These are phyloP conservation scores for Xenopus petersii DNA, from an alignment of 2,797 vertebrate species.

Conservation along the genomic window DNA sequence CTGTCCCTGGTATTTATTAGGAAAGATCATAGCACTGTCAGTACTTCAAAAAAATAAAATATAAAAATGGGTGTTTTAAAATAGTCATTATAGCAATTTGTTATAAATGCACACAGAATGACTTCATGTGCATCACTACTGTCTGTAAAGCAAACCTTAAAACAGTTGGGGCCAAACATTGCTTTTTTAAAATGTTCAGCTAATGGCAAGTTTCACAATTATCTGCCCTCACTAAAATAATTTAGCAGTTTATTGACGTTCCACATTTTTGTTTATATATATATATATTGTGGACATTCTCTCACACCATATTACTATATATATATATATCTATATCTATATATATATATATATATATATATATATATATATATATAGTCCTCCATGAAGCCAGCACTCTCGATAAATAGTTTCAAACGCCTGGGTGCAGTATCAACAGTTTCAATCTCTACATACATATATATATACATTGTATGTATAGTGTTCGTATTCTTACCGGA, in stretches of 20 bases:
- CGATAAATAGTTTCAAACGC: no score
- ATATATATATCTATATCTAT: no score
- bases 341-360: no score
- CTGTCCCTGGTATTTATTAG: constrained; percentile 29
- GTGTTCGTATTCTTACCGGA: no score
- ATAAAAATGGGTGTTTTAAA: constrained; percentile 40
- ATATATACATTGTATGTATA: no score
- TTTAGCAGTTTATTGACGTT: constrained; percentile 30
- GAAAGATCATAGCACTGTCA: constrained; percentile 44
- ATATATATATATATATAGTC: no score
- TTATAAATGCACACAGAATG: constrained; percentile 43
- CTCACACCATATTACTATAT: not conserved
- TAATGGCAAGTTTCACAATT: constrained; percentile 38
- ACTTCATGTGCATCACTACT: constrained; percentile 36
- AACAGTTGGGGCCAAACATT: constrained; percentile 31
- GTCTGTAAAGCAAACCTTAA: constrained; percentile 35
- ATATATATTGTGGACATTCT: constrained; percentile 6
- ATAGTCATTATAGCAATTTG: constrained; percentile 48
- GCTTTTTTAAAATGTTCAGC: constrained; percentile 30
- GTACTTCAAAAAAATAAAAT: constrained; percentile 26
- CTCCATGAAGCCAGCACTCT: no score
- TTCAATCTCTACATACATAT: no score
- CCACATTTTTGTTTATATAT: not conserved
- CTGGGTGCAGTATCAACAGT: no score
- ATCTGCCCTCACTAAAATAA: constrained; percentile 35